These are phyloP conservation scores for Chionoecetes opilio DNA, from an alignment of 1,140 invertebrate species.

Conservation along the genomic window DNA sequence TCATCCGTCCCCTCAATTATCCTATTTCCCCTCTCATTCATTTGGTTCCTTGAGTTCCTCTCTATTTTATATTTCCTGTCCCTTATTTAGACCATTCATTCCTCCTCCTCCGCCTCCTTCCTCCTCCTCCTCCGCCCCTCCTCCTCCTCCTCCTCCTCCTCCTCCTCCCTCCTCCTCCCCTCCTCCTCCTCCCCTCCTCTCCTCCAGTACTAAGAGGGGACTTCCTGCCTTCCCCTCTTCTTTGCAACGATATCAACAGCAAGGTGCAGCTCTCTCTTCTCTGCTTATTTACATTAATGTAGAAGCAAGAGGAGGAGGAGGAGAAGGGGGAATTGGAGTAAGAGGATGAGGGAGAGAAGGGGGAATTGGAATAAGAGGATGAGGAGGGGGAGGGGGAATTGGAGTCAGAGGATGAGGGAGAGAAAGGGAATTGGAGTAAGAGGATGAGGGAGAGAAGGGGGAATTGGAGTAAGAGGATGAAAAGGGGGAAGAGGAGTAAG, in stretches of 20 bases:
- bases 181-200: not conserved
- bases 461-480: not conserved
- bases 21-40: not conserved
- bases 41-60: not conserved
- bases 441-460: not conserved
- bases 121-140: not conserved
- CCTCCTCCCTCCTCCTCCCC: not conserved
- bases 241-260: not conserved
- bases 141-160: conserved; percentile 4
- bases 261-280: not conserved
- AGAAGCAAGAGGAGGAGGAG: not conserved
- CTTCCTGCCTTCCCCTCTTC: not conserved
- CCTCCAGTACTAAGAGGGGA: not conserved
- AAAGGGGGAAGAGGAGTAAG: not conserved
- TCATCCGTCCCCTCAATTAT: conserved; percentile 15
- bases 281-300: not conserved
- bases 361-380: not conserved
- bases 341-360: no score
- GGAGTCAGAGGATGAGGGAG: not conserved
- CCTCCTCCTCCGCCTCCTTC: conserved; percentile 10
- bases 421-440: not conserved
- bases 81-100: conserved; percentile 6
- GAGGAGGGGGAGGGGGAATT: not conserved
- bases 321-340: not conserved
- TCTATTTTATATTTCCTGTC: conserved; percentile 5